Evolutionary conservation across 1,140 invertebrate genomes (phyloP), one percentile per base, ranked within the genome.

Genomic region (Diorhabda elongata): DNA sequence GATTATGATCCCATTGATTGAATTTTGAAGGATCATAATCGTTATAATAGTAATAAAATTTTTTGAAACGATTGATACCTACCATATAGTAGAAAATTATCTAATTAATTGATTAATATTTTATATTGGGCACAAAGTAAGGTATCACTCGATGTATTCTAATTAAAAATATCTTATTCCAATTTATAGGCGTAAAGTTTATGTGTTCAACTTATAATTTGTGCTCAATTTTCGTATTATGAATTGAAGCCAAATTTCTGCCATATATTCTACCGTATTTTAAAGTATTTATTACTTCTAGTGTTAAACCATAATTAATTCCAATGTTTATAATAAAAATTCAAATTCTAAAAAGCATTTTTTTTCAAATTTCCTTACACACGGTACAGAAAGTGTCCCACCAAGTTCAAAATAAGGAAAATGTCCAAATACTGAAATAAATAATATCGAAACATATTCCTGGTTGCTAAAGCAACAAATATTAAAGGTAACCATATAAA

Each of bases 241-340:
- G 43, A 71, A 69, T 69, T 72, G 68, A 69, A 70, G 71, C 71
- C 71, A 72, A 72, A 67, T 72, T 72, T 72, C 26, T 72, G 68
- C 71, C 71, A 69, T 72, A 72, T 69, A 66, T 62, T 52, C 45
- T 63, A 68, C 64, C 69, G 44, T 66, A 69, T 64, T 69, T 56
- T 62, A 69, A 62, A 69, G 68, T 72, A 72, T 72, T 72, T 69
- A 72, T 69, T 61, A 68, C 44, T 62, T 43, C 11, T 62, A 62
- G 61, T 69, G 71, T 72, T 69, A 70, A 72, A 62, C 57, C 57
- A 67, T 69, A 64, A 67, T 69, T 64, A 61, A 69, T 72, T 72
- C 71, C 68, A 67, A 72, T 72, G 68, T 67, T 72, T 71, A 63
- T 72, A 72, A 72, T 68, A 68, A 68, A 68, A 61, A 52, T 68